phyloP scores from a whole-genome alignment of 2,888 invertebrate genomes.

The Gandaritis pyraliata region DNA sequence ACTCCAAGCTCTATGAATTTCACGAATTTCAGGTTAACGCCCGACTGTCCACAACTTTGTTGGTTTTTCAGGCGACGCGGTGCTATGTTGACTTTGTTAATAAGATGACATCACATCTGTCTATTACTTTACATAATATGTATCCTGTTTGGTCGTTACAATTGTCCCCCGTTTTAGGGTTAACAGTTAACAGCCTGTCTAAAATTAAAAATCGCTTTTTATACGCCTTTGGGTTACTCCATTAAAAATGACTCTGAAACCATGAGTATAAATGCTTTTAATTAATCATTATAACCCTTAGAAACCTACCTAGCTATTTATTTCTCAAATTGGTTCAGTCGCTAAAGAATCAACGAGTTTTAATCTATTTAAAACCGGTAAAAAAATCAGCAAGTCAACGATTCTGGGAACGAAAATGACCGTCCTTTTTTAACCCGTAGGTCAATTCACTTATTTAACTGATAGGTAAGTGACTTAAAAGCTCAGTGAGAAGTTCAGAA shows the following conservation, averaged over 20 bases:
- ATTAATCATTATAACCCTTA: no score
- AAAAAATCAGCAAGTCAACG: conserved; percentile 9
- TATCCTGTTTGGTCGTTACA: neutral
- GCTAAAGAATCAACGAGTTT: neutral
- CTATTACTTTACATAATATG: conserved; percentile 9
- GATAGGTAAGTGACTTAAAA: no score
- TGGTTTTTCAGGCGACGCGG: conserved; percentile 5
- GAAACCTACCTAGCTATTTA: no score
- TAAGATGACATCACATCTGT: neutral
- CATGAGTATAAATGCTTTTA: no score
- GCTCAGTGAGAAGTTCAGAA: no score
- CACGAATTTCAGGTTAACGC: conserved; percentile 17
- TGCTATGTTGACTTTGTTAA: neutral
- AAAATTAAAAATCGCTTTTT: no score
- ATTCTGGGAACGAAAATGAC: conserved; percentile 3
- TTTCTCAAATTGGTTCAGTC: no score
- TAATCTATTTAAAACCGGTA: neutral
- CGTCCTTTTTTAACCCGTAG: neutral
- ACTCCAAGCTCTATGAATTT: conserved; percentile 7
- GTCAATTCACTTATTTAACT: no score
- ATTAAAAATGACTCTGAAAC: no score
- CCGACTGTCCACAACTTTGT: conserved; percentile 18
- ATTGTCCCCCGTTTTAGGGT: neutral
- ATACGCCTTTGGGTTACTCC: no score
- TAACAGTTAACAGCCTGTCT: no score